Evolutionary conservation across 2,113 vertebrate species (phyloP).

Genomic region (Dipodomys ordii): DNA sequence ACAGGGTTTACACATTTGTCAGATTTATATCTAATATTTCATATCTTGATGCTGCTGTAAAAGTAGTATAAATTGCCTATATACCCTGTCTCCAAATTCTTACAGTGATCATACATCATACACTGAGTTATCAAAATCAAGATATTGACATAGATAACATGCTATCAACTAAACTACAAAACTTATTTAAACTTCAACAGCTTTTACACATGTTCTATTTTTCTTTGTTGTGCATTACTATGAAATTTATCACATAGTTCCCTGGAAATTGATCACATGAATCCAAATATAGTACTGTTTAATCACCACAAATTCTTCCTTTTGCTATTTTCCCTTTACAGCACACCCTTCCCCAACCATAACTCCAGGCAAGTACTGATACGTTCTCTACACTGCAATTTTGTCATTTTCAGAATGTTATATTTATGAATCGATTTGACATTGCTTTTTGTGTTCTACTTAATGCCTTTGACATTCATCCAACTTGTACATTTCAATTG

Average conservation of each 20-base stretch:
- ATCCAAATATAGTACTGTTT: background rate
- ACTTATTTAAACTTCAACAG: background rate
- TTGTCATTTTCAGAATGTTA: background rate
- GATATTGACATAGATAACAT: background rate
- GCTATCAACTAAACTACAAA: background rate
- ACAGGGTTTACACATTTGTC: no score
- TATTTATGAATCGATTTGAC: background rate
- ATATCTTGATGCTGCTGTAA: background rate
- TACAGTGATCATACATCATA: background rate
- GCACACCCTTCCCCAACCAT: background rate
- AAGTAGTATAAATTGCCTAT: background rate
- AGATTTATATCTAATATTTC: background rate
- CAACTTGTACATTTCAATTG: background rate
- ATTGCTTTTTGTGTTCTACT: no score
- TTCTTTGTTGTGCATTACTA: background rate
- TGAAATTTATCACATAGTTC: background rate
- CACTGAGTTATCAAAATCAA: background rate
- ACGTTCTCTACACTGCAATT: background rate
- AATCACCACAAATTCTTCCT: background rate
- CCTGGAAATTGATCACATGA: background rate
- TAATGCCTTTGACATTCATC: background rate
- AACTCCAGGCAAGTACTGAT: background rate
- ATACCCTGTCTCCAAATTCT: background rate
- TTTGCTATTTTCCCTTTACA: background rate
- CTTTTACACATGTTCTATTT: background rate